Base-by-base conservation (phyloP, 2,113 vertebrate genomes). In the Sander vitreus region DNA sequence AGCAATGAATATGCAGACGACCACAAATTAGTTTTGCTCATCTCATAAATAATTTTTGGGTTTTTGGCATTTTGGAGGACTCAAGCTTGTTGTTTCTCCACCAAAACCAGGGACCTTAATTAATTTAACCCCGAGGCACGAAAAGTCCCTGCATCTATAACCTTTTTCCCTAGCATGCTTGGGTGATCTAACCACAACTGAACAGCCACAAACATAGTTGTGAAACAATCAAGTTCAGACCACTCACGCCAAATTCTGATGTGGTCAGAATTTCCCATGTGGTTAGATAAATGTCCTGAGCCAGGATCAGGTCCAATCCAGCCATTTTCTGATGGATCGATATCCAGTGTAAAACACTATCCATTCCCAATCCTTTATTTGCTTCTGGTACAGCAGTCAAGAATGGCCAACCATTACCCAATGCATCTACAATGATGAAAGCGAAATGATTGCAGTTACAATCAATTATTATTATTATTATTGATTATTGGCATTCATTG, bases 1-100 rank as follows among this genome's bases (percentile, higher is more conserved):
- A 85, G 90, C 90, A 81, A 90, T 88, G 90, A 93, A 93, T 92
- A 90, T 92, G 88, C 90, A 93, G 78, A 91, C 71, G 1, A 43
- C 75, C 50, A 81, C 88, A 90, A 84, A 88, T 92, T 76, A 83
- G 86, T 89, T 88, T 73, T 84, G 89, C 82, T 88, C 81, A 78
- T 89, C 78, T 79, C 76, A 90, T 93, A 89, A 92, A 90, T 90
- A 64, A 77, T 78, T 62, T 81, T 85, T 60, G 73, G 82, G 85
- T 87, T 77, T 83, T 76, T 75, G 80, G 83, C 83, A 72, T 83
- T 92, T 92, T 60, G 39, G 58, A 87, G 69, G 71, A 81, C 67
- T 91, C 50, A 18, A 19, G 62, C 51, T 69, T 78, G 76, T 80
- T 55, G 55, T 78, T 73, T 80, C 72, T 43, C 10, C 65, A 85